Evolutionary conservation across 2,888 invertebrate genomes (phyloP), one percentile per base, ranked within the genome.

Genomic region (Phoronis australis): DNA sequence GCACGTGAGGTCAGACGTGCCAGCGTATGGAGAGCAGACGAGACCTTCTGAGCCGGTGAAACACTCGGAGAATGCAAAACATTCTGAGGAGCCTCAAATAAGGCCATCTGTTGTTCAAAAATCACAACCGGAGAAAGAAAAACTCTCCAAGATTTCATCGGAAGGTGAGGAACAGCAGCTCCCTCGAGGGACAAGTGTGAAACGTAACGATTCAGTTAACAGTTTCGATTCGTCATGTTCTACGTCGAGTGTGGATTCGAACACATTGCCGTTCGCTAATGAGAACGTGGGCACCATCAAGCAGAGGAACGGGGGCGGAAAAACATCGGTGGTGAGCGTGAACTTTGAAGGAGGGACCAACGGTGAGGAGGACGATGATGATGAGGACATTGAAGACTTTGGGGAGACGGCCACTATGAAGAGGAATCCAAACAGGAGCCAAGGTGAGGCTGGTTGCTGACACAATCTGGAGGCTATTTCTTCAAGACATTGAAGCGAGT

Each of bases 211-310:
- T 26, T 54, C 60, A 4, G 52, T 56, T n/a, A 47, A 51, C 9
- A 61, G 59, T 44, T 54, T 60, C 47, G 66, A 67, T 48, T 61
- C 65, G 9, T 69, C 60, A 50, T 53, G 61, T 21, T 71, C 71
- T 9, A 62, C 67, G 1, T 92, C 92, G 66, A 94, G 93, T 79
- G 90, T 92, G 60, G 95, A 95, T 81, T 93, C 93, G 42, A 94
- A 95, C 58, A 71, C 77, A 18, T 61, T 81, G 55, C 96, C 96
- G 37, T 97, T 97, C 79, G 96, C 96, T 61, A 96, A 97, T 77
- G 96, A 97, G 77, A 96, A 97, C 79, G 94, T 95, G 35, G 97
- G 96, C 49, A 97, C 97, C 47, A 96, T 97, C 72, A 91, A 94
- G 75, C 95, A 95, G 71, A 82, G 87, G 60, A 66, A 62, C 22